Evolutionary conservation across 2,888 invertebrate species (phyloP).

Genomic region (Bombylius major): DNA sequence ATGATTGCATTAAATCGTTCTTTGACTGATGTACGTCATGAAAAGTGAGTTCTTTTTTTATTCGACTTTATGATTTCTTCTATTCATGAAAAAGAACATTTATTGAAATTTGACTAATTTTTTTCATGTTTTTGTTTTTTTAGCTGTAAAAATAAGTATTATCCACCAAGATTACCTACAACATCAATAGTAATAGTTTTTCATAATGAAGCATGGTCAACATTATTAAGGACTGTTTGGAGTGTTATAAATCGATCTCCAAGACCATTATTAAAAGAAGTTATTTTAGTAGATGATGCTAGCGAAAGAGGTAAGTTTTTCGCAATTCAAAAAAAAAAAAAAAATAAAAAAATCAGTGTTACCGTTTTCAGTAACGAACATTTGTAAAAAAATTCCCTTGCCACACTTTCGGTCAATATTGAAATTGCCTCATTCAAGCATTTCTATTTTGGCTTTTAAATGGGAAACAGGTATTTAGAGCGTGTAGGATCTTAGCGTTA

Average conservation of each 20-base stretch:
- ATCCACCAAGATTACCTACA: slow-evolving; percentile 69
- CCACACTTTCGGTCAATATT: too few relatives aligned
- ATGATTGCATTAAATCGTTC: slow-evolving; percentile 94
- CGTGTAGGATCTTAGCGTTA: too few relatives aligned
- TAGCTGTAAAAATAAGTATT: slow-evolving; percentile 69
- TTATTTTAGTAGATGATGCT: slow-evolving; percentile 95
- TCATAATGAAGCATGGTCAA: slow-evolving; percentile 99
- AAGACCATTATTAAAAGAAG: slow-evolving; percentile 71
- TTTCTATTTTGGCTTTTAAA: too few relatives aligned
- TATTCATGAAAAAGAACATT: neutral
- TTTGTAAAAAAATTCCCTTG: too few relatives aligned
- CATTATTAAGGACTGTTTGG: slow-evolving; percentile 88
- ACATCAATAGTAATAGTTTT: slow-evolving; percentile 98
- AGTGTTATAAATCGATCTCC: slow-evolving; percentile 95
- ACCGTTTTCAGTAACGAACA: too few relatives aligned
- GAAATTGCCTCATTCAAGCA: too few relatives aligned
- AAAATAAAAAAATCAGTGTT: too few relatives aligned
- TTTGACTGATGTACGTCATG: slow-evolving; percentile 83
- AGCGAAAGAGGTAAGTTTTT: slow-evolving; percentile 68
- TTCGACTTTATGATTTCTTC: too few relatives aligned
- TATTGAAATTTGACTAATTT: neutral
- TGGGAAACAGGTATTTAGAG: too few relatives aligned
- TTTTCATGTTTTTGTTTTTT: slow-evolving; percentile 15
- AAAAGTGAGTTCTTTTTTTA: slow-evolving; percentile 53
- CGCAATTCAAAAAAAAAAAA: neutral